Conservation (phyloP, 1,140 invertebrate genomes). For the Zaprionus davidi region DNA sequence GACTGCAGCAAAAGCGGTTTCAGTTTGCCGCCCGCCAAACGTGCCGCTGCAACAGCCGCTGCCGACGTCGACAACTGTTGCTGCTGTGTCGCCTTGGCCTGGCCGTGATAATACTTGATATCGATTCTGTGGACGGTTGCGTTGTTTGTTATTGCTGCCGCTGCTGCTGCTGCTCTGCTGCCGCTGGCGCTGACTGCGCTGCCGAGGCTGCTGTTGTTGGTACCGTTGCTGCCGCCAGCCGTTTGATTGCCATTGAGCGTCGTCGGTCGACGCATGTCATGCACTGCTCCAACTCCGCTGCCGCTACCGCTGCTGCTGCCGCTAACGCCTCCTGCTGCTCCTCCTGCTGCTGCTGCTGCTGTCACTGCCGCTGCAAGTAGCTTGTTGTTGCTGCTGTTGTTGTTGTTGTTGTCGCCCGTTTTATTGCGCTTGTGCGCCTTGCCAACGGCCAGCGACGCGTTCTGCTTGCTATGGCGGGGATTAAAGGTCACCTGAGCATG, state of each 20-base stretch:
- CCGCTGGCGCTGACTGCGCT: slow-evolving; percentile 1
- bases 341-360: neutral
- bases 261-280: slow-evolving; percentile 72
- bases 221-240: slow-evolving; percentile 42
- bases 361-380: slow-evolving; percentile 5
- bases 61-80: slow-evolving; percentile 13
- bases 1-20: slow-evolving; percentile 35
- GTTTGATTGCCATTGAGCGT: slow-evolving; percentile 72
- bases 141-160: slow-evolving; percentile 19
- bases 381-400: slow-evolving; percentile 50
- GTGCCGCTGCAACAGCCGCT: slow-evolving; percentile 22
- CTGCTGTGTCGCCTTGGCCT: slow-evolving; percentile 12
- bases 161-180: slow-evolving; percentile 36
- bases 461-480: slow-evolving; percentile 9
- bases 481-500: slow-evolving; percentile 69
- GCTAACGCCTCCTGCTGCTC: neutral
- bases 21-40: slow-evolving; percentile 27
- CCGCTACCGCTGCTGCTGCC: neutral
- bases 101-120: slow-evolving; percentile 51
- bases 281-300: slow-evolving; percentile 11
- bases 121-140: slow-evolving; percentile 60
- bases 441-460: neutral
- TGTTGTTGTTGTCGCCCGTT: slow-evolving; percentile 57
- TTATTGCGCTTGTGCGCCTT: slow-evolving; percentile 39
- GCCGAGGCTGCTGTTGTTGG: slow-evolving; percentile 27